Evolutionary conservation across 2,113 vertebrate genomes (phyloP), one percentile per base, ranked within the genome.

Genomic region (Coptodon rendalli): DNA sequence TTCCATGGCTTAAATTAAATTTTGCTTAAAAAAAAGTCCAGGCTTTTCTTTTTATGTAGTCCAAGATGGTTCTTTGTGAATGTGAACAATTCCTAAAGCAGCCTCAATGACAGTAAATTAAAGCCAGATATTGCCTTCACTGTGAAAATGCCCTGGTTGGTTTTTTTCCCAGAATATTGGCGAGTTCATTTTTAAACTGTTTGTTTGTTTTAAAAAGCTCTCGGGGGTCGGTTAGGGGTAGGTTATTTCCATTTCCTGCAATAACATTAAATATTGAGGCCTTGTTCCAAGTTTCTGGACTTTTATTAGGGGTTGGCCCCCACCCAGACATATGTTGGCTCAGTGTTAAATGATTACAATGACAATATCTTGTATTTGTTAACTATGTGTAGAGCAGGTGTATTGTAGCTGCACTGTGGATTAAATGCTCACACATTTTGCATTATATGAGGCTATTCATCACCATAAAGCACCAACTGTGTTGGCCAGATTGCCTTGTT

Each of bases 391-490:
- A 22, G 5, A 73, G 8, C 22, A 45, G 82, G 86, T 86, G 66
- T 48, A 73, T 78, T 76, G n/a, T 38, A 83, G 17, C 4, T 50
- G 45, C 7, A 22, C 34, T 50, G 14, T 79, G 61, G 1, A 86
- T 87, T 63, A 79, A 12, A 54, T 43, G 68, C 13, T 24, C 22
- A 73, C 59, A 89, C 48, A 90, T 84, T 88, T 73, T 71, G 29
- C 50, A 79, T 85, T 87, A 54, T 48, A 24, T 31, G 13, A 78
- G 57, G 22, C 36, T 36, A 86, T 87, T 91, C 50, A 73, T 89
- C 88, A 89, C 90, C 56, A 86, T 87, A 85, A 48, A 57, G 78
- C 36, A 86, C 88, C 88, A 92, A 90, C 90, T 93, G 88, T 86
- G 73, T n/a, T 8, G 45, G 12, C 79, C 83, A 89, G 38, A 86